Conservation (phyloP, 2,797 vertebrate species). For the Eulemur mongoz region DNA sequence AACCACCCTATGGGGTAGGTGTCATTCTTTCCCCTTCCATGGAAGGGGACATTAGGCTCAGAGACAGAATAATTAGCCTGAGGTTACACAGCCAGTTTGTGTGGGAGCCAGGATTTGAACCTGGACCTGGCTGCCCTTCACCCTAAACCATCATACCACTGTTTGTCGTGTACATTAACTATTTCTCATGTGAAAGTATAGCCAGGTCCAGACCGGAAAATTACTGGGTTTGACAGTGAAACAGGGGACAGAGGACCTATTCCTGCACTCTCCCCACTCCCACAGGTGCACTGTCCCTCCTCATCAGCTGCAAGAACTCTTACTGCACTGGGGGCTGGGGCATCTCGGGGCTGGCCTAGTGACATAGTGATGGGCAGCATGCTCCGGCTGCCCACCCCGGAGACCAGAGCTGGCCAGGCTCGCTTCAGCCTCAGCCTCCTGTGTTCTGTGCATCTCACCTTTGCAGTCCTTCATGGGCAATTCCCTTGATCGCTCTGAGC, state of each 20-base stretch:
- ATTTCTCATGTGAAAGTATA: not conserved
- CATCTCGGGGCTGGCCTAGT: not conserved
- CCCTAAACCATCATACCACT: not conserved
- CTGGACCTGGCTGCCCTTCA: not conserved
- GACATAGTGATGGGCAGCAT: fast-evolving
- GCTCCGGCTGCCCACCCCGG: not conserved
- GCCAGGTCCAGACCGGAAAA: not conserved
- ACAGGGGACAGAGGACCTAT: not conserved
- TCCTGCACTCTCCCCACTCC: too few species aligned
- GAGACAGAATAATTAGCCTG: not conserved
- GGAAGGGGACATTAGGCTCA: not conserved
- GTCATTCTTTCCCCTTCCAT: not conserved
- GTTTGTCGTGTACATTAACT: not conserved
- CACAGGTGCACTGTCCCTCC: not conserved
- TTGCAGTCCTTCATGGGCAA: not conserved
- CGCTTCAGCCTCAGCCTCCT: not conserved
- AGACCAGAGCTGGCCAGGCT: not conserved
- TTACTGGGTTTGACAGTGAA: not conserved
- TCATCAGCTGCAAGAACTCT: not conserved
- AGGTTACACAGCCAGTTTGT: not conserved
- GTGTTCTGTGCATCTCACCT: not conserved
- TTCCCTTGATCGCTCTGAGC: not conserved
- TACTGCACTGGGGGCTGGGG: not conserved
- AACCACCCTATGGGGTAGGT: too few species aligned
- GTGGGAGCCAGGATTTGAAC: not conserved